These are phyloP conservation scores for Corythornis vintsioides DNA, from an alignment of 2,113 vertebrate species.

Conservation along the genomic window DNA sequence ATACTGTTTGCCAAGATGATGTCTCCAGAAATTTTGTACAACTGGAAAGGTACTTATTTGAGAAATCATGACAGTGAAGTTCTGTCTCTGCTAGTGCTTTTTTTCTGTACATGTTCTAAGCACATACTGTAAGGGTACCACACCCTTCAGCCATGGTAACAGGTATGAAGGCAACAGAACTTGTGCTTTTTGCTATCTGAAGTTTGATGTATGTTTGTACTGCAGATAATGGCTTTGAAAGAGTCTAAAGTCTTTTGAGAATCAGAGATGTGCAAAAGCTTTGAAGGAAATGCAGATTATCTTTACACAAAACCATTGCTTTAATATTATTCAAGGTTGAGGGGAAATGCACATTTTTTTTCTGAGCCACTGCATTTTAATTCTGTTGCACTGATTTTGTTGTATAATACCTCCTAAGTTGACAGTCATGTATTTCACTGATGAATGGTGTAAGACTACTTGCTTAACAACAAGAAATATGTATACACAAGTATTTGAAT, in stretches of 20 bases:
- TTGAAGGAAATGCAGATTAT: not conserved
- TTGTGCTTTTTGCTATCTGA: not conserved
- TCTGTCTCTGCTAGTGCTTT: not conserved
- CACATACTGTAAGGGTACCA: not conserved
- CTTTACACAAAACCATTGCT: not conserved
- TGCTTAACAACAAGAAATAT: not conserved
- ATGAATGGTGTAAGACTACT: not conserved
- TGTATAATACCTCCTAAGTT: not conserved
- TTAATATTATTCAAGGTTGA: not conserved
- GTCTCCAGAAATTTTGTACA: not conserved
- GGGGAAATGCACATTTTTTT: not conserved
- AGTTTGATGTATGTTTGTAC: not conserved
- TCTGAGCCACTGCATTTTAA: not conserved
- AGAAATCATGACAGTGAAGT: not conserved
- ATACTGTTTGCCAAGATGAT: not conserved
- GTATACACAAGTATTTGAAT: not conserved
- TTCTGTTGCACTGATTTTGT: not conserved
- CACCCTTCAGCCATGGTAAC: not conserved
- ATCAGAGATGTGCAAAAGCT: not conserved
- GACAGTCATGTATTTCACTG: not conserved
- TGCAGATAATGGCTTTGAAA: not conserved
- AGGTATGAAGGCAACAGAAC: not conserved
- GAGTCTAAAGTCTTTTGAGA: not conserved
- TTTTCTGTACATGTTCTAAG: not conserved
- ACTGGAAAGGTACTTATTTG: not conserved